Evolutionary conservation across 2,888 invertebrate genomes (phyloP).

Genomic region (Temnothorax unifasciatus): DNA sequence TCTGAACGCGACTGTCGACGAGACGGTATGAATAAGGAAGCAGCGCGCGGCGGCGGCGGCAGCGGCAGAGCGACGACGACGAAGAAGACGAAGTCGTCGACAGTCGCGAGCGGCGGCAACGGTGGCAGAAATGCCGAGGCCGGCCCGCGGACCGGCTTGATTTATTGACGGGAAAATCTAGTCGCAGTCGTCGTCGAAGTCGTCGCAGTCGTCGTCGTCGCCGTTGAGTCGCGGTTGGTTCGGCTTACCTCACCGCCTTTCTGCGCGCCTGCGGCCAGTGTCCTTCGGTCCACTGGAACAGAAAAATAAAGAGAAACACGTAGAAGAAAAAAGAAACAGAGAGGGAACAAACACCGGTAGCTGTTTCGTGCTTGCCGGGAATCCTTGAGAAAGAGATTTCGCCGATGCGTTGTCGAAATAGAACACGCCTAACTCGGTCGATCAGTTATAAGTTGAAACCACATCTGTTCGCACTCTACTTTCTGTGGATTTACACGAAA

Average conservation of each 20-base stretch:
- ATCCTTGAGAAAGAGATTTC: slow-evolving; percentile 58
- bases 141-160: slow-evolving; percentile 82
- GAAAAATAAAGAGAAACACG: slow-evolving; percentile 15
- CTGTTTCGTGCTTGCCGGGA: slow-evolving; percentile 65
- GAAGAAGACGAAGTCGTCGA: slow-evolving; percentile 65
- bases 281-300: slow-evolving; percentile 58
- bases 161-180: slow-evolving; percentile 86
- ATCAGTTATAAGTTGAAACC: not conserved
- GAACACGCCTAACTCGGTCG: slow-evolving; percentile 14
- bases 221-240: slow-evolving; percentile 50
- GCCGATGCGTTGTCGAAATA: slow-evolving; percentile 34
- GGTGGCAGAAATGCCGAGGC: slow-evolving; percentile 84
- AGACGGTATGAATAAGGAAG: slow-evolving; percentile 82
- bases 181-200: slow-evolving; percentile 69
- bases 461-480: not conserved
- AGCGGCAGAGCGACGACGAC: slow-evolving; percentile 51
- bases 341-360: slow-evolving; percentile 57
- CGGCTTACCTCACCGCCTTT: slow-evolving; percentile 77
- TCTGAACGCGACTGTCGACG: slow-evolving; percentile 68
- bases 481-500: not conserved
- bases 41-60: slow-evolving; percentile 75
- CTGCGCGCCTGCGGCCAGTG: slow-evolving; percentile 59
- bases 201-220: slow-evolving; percentile 55
- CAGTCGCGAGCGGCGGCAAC: slow-evolving; percentile 30
- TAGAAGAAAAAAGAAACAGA: slow-evolving; percentile 44